Percentiles rank a stretch among this genome's conserved stretches.
phyloP scores from a whole-genome alignment of 2,888 invertebrate species.

The Pocota personata region DNA sequence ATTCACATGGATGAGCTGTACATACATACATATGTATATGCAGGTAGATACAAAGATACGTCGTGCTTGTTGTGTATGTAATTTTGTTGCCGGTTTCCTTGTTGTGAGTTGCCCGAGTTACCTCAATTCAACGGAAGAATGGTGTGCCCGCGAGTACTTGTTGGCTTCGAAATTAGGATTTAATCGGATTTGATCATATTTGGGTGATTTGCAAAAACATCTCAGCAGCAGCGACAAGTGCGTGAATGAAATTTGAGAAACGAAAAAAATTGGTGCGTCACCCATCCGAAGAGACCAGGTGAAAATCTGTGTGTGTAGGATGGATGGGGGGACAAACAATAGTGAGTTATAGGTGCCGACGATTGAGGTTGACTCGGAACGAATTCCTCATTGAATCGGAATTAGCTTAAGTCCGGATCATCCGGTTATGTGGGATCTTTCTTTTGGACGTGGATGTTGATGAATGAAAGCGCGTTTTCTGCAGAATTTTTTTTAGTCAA shows the following conservation, averaged over 20 bases:
- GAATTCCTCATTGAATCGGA: constrained; percentile 16
- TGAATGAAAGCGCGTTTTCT: not conserved
- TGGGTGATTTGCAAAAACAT: constrained; percentile 28
- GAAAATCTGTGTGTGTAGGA: not conserved
- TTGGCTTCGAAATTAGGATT: constrained; percentile 12
- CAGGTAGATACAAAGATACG: constrained; percentile 8
- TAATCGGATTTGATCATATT: constrained; percentile 41
- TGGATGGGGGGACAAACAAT: not conserved
- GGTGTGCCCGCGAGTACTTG: constrained; percentile 10
- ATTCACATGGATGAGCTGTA: constrained; percentile 9
- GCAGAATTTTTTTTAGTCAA: not conserved
- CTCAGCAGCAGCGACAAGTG: not conserved
- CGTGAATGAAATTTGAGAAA: constrained; percentile 3
- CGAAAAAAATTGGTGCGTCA: not conserved
- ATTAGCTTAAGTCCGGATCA: constrained; percentile 38
- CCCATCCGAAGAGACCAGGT: not conserved
- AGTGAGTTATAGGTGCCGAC: not conserved
- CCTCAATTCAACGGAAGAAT: constrained; percentile 31
- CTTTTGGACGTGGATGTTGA: not conserved
- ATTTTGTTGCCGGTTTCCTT: constrained; percentile 42
- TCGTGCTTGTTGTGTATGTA: not conserved
- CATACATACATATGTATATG: not conserved
- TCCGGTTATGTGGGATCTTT: constrained; percentile 2
- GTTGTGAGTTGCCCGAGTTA: constrained; percentile 40
- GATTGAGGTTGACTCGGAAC: constrained; percentile 33